Percentiles rank a stretch among this genome's conserved stretches.
Evolutionary conservation across 2,888 invertebrate species (phyloP).

Genomic region (Thelaira solivaga): DNA sequence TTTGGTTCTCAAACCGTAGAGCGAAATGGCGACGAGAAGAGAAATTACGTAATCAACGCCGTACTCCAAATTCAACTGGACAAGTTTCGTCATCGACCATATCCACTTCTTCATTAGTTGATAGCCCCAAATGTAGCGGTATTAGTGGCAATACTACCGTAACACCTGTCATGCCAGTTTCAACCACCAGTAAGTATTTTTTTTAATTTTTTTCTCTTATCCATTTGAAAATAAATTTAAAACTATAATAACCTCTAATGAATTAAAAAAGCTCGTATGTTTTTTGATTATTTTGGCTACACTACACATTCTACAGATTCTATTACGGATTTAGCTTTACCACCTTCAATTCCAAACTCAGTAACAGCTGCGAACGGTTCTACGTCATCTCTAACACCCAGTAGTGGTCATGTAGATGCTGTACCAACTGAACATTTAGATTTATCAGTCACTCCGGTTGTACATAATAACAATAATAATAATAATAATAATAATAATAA

Average conservation of each 20-base stretch:
- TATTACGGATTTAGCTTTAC: constrained; percentile 61
- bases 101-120: constrained; percentile 65
- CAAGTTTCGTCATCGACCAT: constrained; percentile 62
- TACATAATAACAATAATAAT: too few species aligned
- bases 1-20: constrained; percentile 91
- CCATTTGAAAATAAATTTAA: neutral
- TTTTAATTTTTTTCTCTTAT: neutral
- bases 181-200: constrained; percentile 66
- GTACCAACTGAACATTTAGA: constrained; percentile 32
- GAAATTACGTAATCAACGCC: constrained; percentile 94
- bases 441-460: neutral
- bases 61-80: constrained; percentile 71
- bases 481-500: too few species aligned
- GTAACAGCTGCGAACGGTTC: constrained; percentile 25
- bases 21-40: constrained; percentile 99
- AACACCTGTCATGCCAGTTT: constrained; percentile 39
- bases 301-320: constrained; percentile 64
- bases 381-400: constrained; percentile 30
- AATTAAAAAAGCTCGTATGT: constrained; percentile 61
- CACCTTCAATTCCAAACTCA: constrained; percentile 39
- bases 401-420: neutral
- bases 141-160: constrained; percentile 49
- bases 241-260: constrained; percentile 32
- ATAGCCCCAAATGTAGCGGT: constrained; percentile 69
- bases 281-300: constrained; percentile 63